Evolutionary conservation across 30 jellyfish, hydroid and myxozoan species (phyloP).

Genomic region (Cassiopea andromeda): DNA sequence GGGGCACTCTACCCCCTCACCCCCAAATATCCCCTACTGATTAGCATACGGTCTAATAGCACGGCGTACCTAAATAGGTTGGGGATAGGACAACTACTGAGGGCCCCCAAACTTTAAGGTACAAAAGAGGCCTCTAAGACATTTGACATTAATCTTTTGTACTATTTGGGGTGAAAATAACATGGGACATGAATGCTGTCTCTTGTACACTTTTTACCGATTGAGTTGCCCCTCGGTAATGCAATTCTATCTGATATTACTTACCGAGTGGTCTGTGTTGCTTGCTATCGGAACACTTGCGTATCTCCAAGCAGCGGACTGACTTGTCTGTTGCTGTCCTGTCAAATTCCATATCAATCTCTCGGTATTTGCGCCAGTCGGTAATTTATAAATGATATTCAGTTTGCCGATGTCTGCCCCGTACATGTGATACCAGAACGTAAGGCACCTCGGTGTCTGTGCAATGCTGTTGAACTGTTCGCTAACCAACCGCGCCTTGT

Average conservation of each 20-base stretch:
- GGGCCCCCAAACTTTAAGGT: too few species aligned
- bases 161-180: too few species aligned
- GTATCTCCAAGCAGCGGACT: conserved; percentile 73
- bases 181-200: too few species aligned
- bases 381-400: conserved; percentile 64
- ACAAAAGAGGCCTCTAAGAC: too few species aligned
- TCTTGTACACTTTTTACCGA: too few species aligned
- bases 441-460: conserved; percentile 71
- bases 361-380: conserved; percentile 72
- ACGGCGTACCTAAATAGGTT: too few species aligned
- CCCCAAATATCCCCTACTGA: too few species aligned
- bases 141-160: too few species aligned
- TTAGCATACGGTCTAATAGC: too few species aligned
- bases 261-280: conserved; percentile 89
- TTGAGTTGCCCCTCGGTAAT: too few species aligned
- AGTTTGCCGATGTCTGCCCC: conserved; percentile 89
- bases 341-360: conserved; percentile 81
- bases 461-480: conserved; percentile 82
- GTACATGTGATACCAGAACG: conserved; percentile 97
- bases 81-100: too few species aligned
- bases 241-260: background rate
- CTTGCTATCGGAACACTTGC: conserved; percentile 86
- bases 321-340: conserved; percentile 91
- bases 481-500: conserved; percentile 89
- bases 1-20: too few species aligned